phyloP scores from a whole-genome alignment of 2,113 vertebrate species.

The Oriolus oriolus region DNA sequence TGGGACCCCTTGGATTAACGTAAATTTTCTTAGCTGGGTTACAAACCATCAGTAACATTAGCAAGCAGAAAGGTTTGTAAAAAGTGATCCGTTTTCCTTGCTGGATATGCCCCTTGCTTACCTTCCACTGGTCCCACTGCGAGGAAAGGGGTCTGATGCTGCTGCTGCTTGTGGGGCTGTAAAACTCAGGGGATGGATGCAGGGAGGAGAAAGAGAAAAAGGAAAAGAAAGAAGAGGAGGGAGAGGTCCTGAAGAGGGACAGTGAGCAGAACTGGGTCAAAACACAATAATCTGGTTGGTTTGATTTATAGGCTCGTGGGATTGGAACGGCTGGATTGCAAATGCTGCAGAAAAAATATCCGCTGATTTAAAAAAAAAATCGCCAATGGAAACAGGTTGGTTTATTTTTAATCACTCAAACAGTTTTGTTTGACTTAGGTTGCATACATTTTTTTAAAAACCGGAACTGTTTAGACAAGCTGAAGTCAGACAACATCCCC shows the following conservation, averaged over 20 bases:
- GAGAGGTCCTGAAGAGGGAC: not conserved
- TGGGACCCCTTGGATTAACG: not conserved
- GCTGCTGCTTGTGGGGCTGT: not conserved
- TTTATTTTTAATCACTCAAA: not conserved
- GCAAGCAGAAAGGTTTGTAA: not conserved
- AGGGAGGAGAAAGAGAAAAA: not conserved
- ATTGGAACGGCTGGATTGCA: not conserved
- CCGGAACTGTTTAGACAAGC: not conserved
- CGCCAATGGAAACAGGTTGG: not conserved
- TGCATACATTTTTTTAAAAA: not conserved
- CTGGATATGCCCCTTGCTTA: not conserved
- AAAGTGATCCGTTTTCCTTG: not conserved
- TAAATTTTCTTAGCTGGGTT: not conserved
- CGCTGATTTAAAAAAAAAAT: not conserved
- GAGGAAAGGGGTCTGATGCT: not conserved
- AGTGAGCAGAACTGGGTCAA: not conserved
- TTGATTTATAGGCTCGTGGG: not conserved
- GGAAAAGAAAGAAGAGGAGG: not conserved
- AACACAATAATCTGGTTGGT: not conserved
- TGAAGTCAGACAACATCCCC: not conserved
- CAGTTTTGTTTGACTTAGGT: not conserved
- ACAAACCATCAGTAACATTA: not conserved
- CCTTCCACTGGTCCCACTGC: not conserved
- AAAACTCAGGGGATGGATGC: not conserved
- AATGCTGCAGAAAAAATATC: slow-evolving; percentile 11